Percentiles rank a stretch among this genome's conserved stretches.
Evolutionary conservation across 1,140 invertebrate species (phyloP).

Genomic region (Plodia interpunctella): DNA sequence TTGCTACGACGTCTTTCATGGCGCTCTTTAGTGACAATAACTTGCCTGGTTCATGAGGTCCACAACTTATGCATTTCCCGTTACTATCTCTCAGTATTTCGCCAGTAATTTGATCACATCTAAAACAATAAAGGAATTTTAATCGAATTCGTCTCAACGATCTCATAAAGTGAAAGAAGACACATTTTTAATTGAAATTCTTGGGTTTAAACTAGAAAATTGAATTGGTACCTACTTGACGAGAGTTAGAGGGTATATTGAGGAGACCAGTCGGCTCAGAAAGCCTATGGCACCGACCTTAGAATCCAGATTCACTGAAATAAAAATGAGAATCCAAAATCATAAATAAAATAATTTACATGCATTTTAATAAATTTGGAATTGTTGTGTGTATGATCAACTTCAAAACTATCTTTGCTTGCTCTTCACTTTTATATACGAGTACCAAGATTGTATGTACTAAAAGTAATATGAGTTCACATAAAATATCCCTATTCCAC

Average conservation of each 20-base stretch:
- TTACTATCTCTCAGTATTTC: conserved; percentile 85
- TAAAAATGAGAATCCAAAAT: conserved; percentile 24
- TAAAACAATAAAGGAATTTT: conserved; percentile 42
- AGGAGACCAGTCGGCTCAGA: conserved; percentile 82
- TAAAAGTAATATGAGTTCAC: no score
- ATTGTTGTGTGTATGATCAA: no score
- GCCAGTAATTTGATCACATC: conserved; percentile 88
- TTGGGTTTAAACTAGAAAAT: background rate
- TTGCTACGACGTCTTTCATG: no score
- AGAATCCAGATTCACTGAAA: conserved; percentile 91
- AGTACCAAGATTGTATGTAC: no score
- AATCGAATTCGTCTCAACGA: background rate
- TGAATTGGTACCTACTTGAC: conserved; percentile 78
- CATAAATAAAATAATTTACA: no score
- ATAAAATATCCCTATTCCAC: no score
- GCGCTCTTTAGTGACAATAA: no score
- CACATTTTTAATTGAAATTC: no score
- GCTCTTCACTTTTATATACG: no score
- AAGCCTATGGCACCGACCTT: conserved; percentile 95
- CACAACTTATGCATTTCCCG: conserved; percentile 89
- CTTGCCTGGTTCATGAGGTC: conserved; percentile 83
- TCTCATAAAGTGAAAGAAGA: conserved; percentile 12
- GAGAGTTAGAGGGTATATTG: conserved; percentile 84
- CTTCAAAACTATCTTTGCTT: no score
- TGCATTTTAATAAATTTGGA: conserved; percentile 13